These are phyloP conservation scores for Potorous gilbertii DNA, from an alignment of 2,797 vertebrate species.

Conservation along the genomic window DNA sequence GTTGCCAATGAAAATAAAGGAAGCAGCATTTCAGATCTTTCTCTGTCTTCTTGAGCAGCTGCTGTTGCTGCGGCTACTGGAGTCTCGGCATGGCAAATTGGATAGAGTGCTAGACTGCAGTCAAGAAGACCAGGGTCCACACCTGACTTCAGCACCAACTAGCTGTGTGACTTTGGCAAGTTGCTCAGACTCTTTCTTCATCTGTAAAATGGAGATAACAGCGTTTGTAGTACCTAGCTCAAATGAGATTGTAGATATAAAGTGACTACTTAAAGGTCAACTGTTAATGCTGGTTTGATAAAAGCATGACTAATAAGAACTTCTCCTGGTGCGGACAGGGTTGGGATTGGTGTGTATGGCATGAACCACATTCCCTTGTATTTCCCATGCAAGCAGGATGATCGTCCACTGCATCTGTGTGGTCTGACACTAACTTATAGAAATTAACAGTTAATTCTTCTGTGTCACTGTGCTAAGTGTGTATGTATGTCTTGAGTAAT, in stretches of 20 bases:
- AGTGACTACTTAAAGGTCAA: neutral
- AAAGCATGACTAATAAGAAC: neutral
- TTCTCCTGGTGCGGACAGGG: neutral
- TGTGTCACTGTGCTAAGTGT: neutral
- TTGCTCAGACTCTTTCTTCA: neutral
- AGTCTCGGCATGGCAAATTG: neutral
- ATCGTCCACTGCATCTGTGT: neutral
- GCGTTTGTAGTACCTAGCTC: neutral
- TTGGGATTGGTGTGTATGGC: neutral
- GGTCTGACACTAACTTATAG: neutral
- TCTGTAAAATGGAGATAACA: neutral
- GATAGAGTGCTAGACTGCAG: neutral
- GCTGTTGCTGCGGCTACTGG: neutral
- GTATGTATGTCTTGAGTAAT: neutral
- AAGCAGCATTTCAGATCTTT: constrained; percentile 56
- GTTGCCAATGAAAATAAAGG: constrained; percentile 66
- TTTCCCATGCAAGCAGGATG: neutral
- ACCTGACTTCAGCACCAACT: neutral
- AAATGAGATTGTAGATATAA: neutral
- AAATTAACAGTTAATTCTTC: neutral
- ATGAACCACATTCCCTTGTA: neutral
- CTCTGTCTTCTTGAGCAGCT: constrained; percentile 2
- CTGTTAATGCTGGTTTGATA: neutral
- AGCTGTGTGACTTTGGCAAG: neutral
- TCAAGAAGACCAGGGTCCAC: neutral